phyloP scores from a whole-genome alignment of 2,113 vertebrate species.

The Sceloporus tristichus region DNA sequence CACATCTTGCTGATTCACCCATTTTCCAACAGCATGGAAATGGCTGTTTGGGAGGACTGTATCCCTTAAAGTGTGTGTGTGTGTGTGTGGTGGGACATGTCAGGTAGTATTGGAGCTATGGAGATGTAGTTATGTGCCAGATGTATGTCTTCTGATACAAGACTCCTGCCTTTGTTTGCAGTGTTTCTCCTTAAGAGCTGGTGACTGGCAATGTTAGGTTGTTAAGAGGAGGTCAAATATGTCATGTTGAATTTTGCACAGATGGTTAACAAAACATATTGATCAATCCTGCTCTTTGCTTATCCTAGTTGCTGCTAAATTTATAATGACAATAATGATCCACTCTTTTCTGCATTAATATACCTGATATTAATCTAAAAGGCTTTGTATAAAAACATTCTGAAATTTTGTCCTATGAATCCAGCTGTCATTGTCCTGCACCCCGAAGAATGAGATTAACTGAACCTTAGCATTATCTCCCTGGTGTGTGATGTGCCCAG shows the following conservation, averaged over 20 bases:
- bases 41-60: no score
- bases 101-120: no score
- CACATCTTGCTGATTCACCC: no score
- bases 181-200: background rate
- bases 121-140: no score
- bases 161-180: no score
- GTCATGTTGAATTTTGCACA: constrained; percentile 3
- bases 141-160: no score
- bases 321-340: background rate
- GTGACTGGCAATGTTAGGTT: background rate
- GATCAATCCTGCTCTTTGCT: background rate
- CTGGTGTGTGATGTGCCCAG: background rate
- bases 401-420: background rate
- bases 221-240: background rate
- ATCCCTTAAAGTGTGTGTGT: no score
- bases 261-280: background rate
- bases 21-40: no score
- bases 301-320: constrained; percentile 1
- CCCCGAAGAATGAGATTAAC: background rate
- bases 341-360: background rate
- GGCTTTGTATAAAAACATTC: background rate
- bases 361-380: background rate
- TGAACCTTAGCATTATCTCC: background rate
- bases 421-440: constrained; percentile 17
- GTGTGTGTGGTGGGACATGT: no score